Conservation (phyloP, 2,888 invertebrate species). For the Melangyna quadrimaculata region DNA sequence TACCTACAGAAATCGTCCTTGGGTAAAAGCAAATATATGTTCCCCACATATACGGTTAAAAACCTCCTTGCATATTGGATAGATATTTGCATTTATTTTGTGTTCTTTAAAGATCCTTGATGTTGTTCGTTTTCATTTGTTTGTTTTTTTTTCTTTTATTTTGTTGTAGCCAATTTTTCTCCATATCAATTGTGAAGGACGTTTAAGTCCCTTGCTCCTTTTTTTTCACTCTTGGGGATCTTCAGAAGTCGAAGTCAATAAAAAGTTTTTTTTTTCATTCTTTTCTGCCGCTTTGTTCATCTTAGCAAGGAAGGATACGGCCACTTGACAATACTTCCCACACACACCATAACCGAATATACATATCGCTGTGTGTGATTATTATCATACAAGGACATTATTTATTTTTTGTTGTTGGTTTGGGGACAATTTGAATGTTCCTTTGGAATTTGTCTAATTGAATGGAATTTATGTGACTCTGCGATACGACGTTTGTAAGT, state of each 20-base stretch:
- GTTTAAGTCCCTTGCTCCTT: constrained; percentile 35
- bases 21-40: background rate
- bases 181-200: constrained; percentile 27
- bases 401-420: background rate
- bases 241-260: constrained; percentile 48
- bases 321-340: constrained; percentile 25
- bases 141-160: constrained; percentile 2
- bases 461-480: constrained; percentile 12
- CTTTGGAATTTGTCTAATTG: constrained; percentile 29
- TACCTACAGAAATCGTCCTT: background rate
- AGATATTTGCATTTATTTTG: constrained; percentile 64
- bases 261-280: background rate
- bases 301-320: background rate
- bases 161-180: constrained; percentile 15
- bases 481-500: background rate
- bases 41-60: too few species aligned
- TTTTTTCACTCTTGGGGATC: background rate
- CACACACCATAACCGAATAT: background rate
- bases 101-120: constrained; percentile 42
- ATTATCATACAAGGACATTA: constrained; percentile 12
- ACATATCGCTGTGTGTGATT: background rate
- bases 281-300: background rate
- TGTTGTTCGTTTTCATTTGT: constrained; percentile 2
- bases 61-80: constrained; percentile 33
- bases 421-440: constrained; percentile 5